These are phyloP conservation scores for Ophioderma brevispina DNA, from an alignment of 35 echinoderm and acorn worm species.

Conservation along the genomic window DNA sequence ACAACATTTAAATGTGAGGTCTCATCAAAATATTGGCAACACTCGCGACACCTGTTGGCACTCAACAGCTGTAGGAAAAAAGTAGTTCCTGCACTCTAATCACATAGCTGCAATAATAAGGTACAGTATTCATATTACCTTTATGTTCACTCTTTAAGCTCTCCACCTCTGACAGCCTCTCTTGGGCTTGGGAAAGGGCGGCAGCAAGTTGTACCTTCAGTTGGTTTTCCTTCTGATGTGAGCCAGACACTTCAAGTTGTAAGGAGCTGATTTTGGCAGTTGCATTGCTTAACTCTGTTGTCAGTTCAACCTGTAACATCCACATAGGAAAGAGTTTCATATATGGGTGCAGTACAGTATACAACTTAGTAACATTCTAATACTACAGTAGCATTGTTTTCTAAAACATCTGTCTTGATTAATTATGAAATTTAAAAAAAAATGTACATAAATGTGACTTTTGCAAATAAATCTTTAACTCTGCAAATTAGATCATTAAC, in stretches of 20 bases:
- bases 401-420: no score
- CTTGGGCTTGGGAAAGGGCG: conserved; percentile 53
- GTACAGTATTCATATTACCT: no score
- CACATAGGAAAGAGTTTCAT: background rate
- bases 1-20: no score
- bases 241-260: conserved; percentile 77
- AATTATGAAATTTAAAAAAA: no score
- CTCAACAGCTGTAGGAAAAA: background rate
- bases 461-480: no score
- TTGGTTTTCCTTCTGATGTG: conserved; percentile 83
- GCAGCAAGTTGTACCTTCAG: conserved; percentile 57
- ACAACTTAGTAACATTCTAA: background rate
- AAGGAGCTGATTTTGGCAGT: conserved; percentile 87
- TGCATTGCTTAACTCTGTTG: conserved; percentile 80
- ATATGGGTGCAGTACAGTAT: background rate
- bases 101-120: no score
- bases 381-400: no score
- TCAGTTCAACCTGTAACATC: conserved; percentile 79
- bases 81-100: no score
- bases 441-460: no score
- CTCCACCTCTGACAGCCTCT: conserved; percentile 72
- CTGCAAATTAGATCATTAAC: no score
- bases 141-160: conserved; percentile 52
- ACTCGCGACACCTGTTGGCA: background rate
- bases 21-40: no score